Base-by-base conservation (phyloP, 2,888 invertebrate species). In the Troides aeacus region DNA sequence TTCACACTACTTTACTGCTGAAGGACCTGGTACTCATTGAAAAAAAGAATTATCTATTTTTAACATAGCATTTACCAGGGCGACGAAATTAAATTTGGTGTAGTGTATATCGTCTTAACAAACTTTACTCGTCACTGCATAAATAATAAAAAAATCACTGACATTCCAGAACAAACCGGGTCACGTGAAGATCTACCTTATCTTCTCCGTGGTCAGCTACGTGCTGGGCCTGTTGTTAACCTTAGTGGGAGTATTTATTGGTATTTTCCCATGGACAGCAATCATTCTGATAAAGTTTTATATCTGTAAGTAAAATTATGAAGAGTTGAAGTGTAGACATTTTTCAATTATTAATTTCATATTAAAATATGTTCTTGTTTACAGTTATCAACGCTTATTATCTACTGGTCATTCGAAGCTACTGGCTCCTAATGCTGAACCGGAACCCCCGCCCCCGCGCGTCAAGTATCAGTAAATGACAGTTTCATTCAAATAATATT, bases 321-420 rank as follows among this genome's bases (percentile, higher is more conserved):
- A 12, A 42, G 12, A 46, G 3, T 39, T 39, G 39, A 1, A 7
- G 1, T 10, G 39, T 10, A 10, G 8, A 7, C 39, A 6, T 6
- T 39, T 39, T 39, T 30, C 30, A 30, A 30, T 7, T 39, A 39
- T 39, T 39, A 1, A 39, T 39, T 39, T 39, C 39, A 39, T 39
- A 53, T 53, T 53, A n/a, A n/a, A 18, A 56, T 56, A 15, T 46
- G 50, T 15, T 58, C 73, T 68, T 69, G 63, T 24, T 83, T 83
- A 17, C 79, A 84, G 84, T 77, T 21, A 1, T 80, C 62, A 74
- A 81, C 73, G 74, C 78, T 2, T 78, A 82, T 66, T 78, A 69
- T 53, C 70, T 82, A n/a, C 72, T 80, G 8, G 78, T 78, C 10
- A 74, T 83, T 10, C 76, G 83, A 66, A 74, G 79, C 5, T 72